phyloP scores from a whole-genome alignment of 2,888 invertebrate species.

The Drosophila meridionalis region DNA sequence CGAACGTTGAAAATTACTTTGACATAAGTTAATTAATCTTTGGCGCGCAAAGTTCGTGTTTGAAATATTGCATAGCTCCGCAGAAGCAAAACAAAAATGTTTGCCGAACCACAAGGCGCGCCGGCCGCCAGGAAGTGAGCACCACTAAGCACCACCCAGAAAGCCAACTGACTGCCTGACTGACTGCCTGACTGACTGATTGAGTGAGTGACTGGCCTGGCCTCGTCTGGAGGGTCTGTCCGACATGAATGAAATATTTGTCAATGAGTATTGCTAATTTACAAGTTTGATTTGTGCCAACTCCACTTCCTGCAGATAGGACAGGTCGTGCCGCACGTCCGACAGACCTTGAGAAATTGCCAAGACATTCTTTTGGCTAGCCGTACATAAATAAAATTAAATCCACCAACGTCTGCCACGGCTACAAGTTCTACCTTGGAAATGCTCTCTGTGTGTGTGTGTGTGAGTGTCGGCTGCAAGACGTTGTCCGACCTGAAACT shows the following conservation, averaged over 20 bases:
- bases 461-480: not conserved
- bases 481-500: not conserved
- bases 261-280: conserved; percentile 82
- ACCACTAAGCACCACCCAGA: conserved; percentile 19
- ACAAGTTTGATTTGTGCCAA: conserved; percentile 80
- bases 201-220: conserved; percentile 11
- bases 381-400: conserved; percentile 74
- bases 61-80: conserved; percentile 75
- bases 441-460: not conserved
- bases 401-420: conserved; percentile 40
- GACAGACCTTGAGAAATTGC: conserved; percentile 63
- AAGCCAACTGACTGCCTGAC: conserved; percentile 10
- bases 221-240: conserved; percentile 25
- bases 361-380: conserved; percentile 72
- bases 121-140: conserved; percentile 46
- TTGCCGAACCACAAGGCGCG: conserved; percentile 47
- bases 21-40: conserved; percentile 85
- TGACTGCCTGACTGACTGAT: conserved; percentile 5
- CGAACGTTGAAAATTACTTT: conserved; percentile 84
- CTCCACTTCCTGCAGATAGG: conserved; percentile 31
- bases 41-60: conserved; percentile 81
- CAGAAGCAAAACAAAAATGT: conserved; percentile 48
- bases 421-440: conserved; percentile 15
- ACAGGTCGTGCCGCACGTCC: not conserved
- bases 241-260: conserved; percentile 75